phyloP scores from a whole-genome alignment of 2,113 vertebrate genomes.

The Otolemur garnettii region DNA sequence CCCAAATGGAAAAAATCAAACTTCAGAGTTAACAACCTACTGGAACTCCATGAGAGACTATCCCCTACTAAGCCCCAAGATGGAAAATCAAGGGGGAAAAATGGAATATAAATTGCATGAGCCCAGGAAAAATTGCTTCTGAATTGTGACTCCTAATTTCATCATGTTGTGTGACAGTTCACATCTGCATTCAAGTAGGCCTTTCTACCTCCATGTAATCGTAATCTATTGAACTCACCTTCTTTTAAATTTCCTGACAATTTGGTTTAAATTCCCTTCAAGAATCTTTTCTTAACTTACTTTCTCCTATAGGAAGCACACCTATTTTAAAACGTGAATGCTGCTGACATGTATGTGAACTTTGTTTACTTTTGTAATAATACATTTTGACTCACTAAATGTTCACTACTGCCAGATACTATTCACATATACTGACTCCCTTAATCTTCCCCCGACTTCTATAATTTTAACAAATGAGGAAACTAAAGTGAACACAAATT shows the following conservation, averaged over 20 bases:
- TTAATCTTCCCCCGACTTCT: not conserved
- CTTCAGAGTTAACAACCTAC: constrained; percentile 64
- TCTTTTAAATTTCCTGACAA: constrained; percentile 18
- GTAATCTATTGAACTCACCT: not conserved
- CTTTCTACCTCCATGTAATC: constrained; percentile 16
- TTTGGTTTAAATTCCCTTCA: constrained; percentile 34
- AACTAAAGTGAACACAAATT: not conserved
- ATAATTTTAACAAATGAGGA: constrained; percentile 9
- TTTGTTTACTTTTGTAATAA: constrained; percentile 54
- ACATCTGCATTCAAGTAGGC: not conserved
- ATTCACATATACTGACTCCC: not conserved
- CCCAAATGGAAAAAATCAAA: constrained; percentile 57
- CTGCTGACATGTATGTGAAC: not conserved
- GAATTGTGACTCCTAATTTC: constrained; percentile 53
- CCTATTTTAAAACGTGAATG: constrained; percentile 53
- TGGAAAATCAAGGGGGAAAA: constrained; percentile 1
- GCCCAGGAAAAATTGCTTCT: constrained; percentile 62
- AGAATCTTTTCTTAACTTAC: not conserved
- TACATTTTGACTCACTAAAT: not conserved
- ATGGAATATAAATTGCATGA: constrained; percentile 46
- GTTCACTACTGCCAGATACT: not conserved
- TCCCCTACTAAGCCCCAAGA: constrained; percentile 35
- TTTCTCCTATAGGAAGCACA: not conserved
- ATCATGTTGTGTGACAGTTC: constrained; percentile 21
- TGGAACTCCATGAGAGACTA: constrained; percentile 52